Evolutionary conservation across 2,113 vertebrate species (phyloP), one percentile per base, ranked within the genome.

Genomic region (Chaetorhynchus papuensis): DNA sequence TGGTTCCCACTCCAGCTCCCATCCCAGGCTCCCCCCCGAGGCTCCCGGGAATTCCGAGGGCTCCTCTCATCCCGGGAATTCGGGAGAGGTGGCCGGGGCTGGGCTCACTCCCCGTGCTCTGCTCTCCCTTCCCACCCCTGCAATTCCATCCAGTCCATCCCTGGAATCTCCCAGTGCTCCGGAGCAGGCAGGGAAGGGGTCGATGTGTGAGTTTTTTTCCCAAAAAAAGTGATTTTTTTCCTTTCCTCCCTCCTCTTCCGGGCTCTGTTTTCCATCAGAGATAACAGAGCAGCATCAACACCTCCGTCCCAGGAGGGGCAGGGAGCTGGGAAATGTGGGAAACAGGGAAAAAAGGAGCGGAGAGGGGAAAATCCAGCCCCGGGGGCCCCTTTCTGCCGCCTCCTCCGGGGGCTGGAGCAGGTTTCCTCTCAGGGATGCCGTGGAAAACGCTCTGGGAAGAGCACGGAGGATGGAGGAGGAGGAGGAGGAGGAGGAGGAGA

Each of bases 291-390:
- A 42, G 81, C 88, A 61, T 63, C 90, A 50, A 42, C 83, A 75
- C 80, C 90, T 93, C 68, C 2, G 2, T 72, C 83, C 86, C 30
- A 2, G 68, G 72, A 76, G 85, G 86, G 80, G 50, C 37, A 87
- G 78, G 50, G 93, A 89, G 95, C 93, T 95, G 96, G 50, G 60
- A 83, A 88, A 87, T 22, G 33, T 28, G 54, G 70, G 54, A 37
- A 85, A 63, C 6, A 3, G 61, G 41, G 11, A 6, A 27, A 31
- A 27, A 30, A 41, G 45, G 30, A 60, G 44, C 3, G 21, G 42
- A 47, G 71, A 82, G 75, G 31, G 41, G 69, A 69, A 27, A 45
- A 50, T 42, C 19, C 59, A 66, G n/a, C 63, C 39, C 61, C 16
- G 63, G 41, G 50, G 65, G 42, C 13, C 54, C 57, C 39, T 80